phyloP scores from a whole-genome alignment of 2,797 vertebrate species.

The Zonotrichia albicollis region DNA sequence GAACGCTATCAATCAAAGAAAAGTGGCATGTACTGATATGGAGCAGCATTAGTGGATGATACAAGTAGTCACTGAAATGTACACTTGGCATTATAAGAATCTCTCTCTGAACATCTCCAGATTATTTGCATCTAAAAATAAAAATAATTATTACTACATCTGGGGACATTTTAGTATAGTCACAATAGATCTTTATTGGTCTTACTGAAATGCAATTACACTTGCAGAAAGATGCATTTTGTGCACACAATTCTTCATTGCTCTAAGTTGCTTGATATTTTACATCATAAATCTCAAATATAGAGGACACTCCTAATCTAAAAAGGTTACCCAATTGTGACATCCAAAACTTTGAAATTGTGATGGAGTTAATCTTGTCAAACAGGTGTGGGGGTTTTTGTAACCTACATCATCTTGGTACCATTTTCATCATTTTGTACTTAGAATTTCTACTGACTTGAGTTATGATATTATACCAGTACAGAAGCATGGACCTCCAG shows the following conservation, averaged over 20 bases:
- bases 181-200: neutral
- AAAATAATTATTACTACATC: neutral
- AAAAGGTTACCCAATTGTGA: neutral
- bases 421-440: neutral
- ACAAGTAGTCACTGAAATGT: neutral
- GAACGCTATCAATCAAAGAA: neutral
- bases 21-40: neutral
- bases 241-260: neutral
- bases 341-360: neutral
- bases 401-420: accelerated
- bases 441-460: neutral
- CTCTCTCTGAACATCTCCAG: neutral
- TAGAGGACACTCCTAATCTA: neutral
- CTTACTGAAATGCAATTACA: neutral
- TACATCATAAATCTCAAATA: neutral
- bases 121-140: neutral
- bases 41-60: neutral
- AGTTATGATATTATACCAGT: neutral
- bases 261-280: neutral
- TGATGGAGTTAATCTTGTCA: neutral
- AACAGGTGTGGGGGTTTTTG: accelerated
- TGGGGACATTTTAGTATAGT: neutral
- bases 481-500: neutral
- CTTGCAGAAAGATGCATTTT: neutral
- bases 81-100: neutral